Base-by-base conservation (phyloP, 35 echinoderm and acorn worm species). In the Stichopus chloronotus region DNA sequence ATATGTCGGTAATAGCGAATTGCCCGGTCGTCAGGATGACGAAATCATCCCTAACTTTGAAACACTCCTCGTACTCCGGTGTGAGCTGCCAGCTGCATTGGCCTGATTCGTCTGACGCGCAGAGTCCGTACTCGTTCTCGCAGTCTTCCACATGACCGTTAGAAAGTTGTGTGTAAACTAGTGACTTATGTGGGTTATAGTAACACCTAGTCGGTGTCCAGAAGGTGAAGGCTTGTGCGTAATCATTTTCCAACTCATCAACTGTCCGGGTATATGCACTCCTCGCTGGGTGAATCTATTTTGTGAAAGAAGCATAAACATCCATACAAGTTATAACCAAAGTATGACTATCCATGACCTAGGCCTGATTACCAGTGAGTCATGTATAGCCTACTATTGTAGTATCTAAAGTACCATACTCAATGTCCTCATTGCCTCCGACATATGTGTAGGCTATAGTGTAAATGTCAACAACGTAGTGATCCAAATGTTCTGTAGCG, bases 51-150 rank as follows among this genome's bases (percentile, higher is more conserved):
- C 79, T 82, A 5, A 16, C 0, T 12, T 53, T 54, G 79, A 82
- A 82, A 16, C 79, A 82, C 52, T 82, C 79, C 55, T 3, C 43
- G 10, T 82, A 82, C 3, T 55, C 52, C 17, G 22, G 24, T 13
- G 79, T 82, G 0, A 82, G 22, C 79, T 82, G 79, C 79, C 79
- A 82, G 43, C 16, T 82, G 53, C 79, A 82, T 82, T 82, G 6
- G 7, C 76, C 76, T 78, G 25, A 52, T 16, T 14, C 7, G 14
- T 82, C 17, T 1, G 52, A 0, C 14, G 1, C 4, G 52, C 79
- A 82, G 79, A 54, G 17, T 43, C 79, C 79, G 52, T 55, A 82
- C 55, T 52, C 30, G 11, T 82, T 52, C 5, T 82, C 79, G 14
- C 79, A 82, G 79, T 82, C 79, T 16, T 8, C 79, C 17, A 82